These are phyloP conservation scores for Myopa testacea DNA, from an alignment of 2,888 invertebrate species.

Conservation along the genomic window DNA sequence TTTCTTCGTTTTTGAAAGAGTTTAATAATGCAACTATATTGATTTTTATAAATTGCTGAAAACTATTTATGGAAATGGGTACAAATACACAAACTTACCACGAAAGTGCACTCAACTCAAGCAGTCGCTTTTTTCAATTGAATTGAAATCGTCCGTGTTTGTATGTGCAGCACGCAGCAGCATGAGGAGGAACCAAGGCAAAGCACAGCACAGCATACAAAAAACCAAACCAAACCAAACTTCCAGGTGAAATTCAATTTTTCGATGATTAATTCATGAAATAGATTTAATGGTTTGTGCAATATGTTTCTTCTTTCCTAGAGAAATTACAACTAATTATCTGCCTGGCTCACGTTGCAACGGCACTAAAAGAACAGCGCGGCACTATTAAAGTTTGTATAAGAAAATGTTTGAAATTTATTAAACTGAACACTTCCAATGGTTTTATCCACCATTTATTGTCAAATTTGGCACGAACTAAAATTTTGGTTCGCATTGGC, in stretches of 20 bases:
- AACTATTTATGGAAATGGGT: neutral
- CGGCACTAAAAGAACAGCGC: neutral
- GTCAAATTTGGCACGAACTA: neutral
- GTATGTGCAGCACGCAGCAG: no score
- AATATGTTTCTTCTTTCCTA: neutral
- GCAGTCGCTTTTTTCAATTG: neutral
- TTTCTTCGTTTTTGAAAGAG: neutral
- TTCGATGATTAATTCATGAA: neutral
- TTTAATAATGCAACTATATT: neutral
- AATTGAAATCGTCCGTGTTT: neutral
- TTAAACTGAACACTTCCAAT: neutral
- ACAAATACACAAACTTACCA: conserved; percentile 4
- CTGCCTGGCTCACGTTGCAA: neutral
- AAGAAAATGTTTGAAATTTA: neutral
- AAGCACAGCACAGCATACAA: neutral
- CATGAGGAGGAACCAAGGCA: neutral
- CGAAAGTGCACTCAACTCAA: neutral
- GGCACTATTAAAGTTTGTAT: neutral
- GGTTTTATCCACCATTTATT: neutral
- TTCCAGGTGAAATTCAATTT: neutral
- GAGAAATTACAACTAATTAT: neutral
- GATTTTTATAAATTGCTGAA: conserved; percentile 4
- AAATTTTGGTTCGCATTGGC: neutral
- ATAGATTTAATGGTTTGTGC: neutral
- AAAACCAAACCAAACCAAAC: no score